Evolutionary conservation across 2,888 invertebrate genomes (phyloP).

Genomic region (Elegia similella): DNA sequence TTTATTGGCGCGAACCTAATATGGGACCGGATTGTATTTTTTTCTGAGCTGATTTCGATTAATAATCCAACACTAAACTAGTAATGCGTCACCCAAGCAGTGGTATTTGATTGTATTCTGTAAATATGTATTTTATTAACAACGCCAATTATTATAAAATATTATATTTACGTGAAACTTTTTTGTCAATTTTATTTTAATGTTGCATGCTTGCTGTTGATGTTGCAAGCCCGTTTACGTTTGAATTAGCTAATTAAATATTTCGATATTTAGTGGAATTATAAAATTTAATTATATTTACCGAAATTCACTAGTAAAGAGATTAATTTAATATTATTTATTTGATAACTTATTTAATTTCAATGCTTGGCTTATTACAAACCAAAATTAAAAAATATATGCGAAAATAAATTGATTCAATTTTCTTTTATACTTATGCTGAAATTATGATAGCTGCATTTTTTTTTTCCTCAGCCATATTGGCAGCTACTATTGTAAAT

Average conservation of each 20-base stretch:
- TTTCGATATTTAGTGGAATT: conserved; percentile 14
- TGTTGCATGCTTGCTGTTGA: conserved; percentile 24
- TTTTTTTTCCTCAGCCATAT: background rate
- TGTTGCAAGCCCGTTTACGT: conserved; percentile 13
- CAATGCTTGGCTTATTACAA: background rate
- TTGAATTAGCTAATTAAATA: conserved; percentile 13
- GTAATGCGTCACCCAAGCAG: conserved; percentile 20
- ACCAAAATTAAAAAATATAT: background rate
- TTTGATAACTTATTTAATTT: too few relatives aligned
- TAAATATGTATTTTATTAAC: conserved; percentile 49
- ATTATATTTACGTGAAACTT: conserved; percentile 27
- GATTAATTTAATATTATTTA: too few relatives aligned
- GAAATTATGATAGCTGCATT: background rate
- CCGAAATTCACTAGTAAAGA: background rate
- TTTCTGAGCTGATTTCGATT: background rate
- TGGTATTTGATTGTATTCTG: conserved; percentile 45
- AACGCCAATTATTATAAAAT: conserved; percentile 32
- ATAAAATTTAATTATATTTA: conserved; percentile 9
- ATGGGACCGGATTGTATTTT: too few relatives aligned
- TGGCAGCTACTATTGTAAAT: background rate
- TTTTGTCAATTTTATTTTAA: conserved; percentile 18
- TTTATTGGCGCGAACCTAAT: too few relatives aligned
- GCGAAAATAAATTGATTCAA: background rate
- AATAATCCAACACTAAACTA: background rate
- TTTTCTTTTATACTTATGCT: background rate